These are phyloP conservation scores for Homalodisca vitripennis DNA, from an alignment of 1,140 invertebrate species.

Conservation along the genomic window DNA sequence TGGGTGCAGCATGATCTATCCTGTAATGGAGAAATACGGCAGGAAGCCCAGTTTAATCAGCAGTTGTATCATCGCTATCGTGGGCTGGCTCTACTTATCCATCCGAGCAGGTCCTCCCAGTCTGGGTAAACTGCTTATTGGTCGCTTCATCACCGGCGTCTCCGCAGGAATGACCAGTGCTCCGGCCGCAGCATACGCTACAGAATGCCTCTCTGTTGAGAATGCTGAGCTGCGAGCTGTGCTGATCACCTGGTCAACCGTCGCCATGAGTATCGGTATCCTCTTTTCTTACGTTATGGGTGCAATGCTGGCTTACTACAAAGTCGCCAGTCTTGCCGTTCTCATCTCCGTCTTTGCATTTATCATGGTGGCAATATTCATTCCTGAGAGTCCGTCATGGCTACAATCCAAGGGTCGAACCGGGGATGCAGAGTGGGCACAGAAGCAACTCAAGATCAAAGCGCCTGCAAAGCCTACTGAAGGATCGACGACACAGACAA, in stretches of 20 bases:
- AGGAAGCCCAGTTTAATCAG: conserved; percentile 55
- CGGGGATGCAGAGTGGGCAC: conserved; percentile 38
- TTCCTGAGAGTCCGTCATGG: conserved; percentile 61
- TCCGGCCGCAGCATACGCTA: conserved; percentile 46
- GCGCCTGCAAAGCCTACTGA: conserved; percentile 22
- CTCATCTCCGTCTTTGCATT: conserved; percentile 46
- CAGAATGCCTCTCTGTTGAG: conserved; percentile 51
- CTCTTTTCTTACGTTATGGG: conserved; percentile 42
- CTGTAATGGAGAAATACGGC: conserved; percentile 63
- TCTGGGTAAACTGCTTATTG: conserved; percentile 48
- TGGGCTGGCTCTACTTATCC: conserved; percentile 55
- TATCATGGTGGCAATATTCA: conserved; percentile 40
- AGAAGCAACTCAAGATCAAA: conserved; percentile 35
- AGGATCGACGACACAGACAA: not conserved
- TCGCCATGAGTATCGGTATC: conserved; percentile 41
- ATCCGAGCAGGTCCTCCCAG: conserved; percentile 37
- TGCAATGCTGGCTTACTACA: conserved; percentile 50
- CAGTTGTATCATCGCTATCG: conserved; percentile 52
- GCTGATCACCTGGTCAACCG: conserved; percentile 42
- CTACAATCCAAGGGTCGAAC: conserved; percentile 36
- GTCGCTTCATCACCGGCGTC: conserved; percentile 53
- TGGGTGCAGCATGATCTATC: conserved; percentile 54
- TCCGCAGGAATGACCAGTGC: conserved; percentile 38
- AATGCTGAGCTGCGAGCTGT: conserved; percentile 44
- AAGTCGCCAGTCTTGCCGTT: conserved; percentile 50